Evolutionary conservation across 2,888 invertebrate genomes (phyloP), one percentile per base, ranked within the genome.

Genomic region (Siphonodentalium dalli): DNA sequence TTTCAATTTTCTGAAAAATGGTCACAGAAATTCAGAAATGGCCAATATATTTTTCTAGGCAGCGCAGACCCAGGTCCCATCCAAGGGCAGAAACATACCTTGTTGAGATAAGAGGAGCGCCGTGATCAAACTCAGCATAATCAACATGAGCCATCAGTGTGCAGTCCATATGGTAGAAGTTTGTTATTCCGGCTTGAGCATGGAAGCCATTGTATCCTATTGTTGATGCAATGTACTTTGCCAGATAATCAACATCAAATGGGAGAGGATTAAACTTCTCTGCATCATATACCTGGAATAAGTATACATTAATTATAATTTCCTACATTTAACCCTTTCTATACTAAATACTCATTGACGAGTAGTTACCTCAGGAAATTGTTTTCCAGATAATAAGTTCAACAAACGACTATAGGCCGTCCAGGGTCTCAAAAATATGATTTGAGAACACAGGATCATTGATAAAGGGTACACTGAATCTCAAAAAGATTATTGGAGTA

Each of bases 61-160:
- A n/a, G n/a, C n/a, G n/a, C n/a, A n/a, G n/a, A n/a, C n/a, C n/a
- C n/a, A n/a, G n/a, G n/a, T n/a, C n/a, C n/a, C n/a, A n/a, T n/a
- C n/a, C n/a, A n/a, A n/a, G n/a, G n/a, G n/a, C n/a, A n/a, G n/a
- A n/a, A n/a, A n/a, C n/a, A 8, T 81, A 91, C 91, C 91, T 92
- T 68, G 92, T 87, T 0, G 98, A 98, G 72, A 98, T 87, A 28
- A 99, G 83, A 0, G 99, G 98, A 3, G 95, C 93, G 26, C 87
- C 85, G 39, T 89, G 84, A 83, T 93, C 89, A 1, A 87, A 83
- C 83, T 98, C 97, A 0, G 97, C 97, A 76, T 92, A 90, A 83
- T 99, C 99, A 0, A 92, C 92, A 77, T 99, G 99, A 0, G 93
- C 93, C 1, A 93, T 91, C 29, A 99, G 84, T 2, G 92, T 93